These are phyloP conservation scores for Scaptodrosophila latifasciaeformis DNA, from an alignment of 2,888 invertebrate species.

Conservation along the genomic window DNA sequence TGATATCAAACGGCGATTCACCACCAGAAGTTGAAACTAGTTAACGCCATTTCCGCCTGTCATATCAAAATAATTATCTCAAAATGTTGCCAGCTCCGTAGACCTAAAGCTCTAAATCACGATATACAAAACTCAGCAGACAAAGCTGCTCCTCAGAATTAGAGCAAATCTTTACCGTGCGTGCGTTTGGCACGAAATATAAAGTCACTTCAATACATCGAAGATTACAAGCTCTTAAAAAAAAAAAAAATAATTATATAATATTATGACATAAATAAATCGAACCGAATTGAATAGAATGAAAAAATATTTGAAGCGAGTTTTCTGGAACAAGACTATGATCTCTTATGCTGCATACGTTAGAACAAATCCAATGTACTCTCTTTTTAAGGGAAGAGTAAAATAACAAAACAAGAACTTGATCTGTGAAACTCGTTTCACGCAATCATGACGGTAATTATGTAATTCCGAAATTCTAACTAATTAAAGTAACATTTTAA, in stretches of 20 bases:
- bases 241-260: too few relatives aligned
- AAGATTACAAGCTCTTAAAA: too few relatives aligned
- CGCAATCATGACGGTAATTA: slow-evolving; percentile 64
- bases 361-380: not conserved
- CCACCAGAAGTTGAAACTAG: slow-evolving; percentile 47
- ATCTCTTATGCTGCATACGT: not conserved
- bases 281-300: too few relatives aligned
- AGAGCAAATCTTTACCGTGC: slow-evolving; percentile 3
- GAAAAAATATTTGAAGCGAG: too few relatives aligned
- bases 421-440: slow-evolving; percentile 57
- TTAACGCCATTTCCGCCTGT: slow-evolving; percentile 71
- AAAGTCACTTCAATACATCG: too few relatives aligned
- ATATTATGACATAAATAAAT: too few relatives aligned
- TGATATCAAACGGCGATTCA: slow-evolving; percentile 20
- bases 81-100: slow-evolving; percentile 45
- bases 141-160: not conserved
- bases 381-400: not conserved
- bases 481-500: slow-evolving; percentile 62
- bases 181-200: not conserved
- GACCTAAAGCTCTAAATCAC: slow-evolving; percentile 36
- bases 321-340: too few relatives aligned
- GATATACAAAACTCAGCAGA: slow-evolving; percentile 23
- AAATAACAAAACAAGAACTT: slow-evolving; percentile 38
- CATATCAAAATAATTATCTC: slow-evolving; percentile 71
- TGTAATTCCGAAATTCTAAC: slow-evolving; percentile 59